A percentile compares a stretch with the other conserved stretches of the same genome.
phyloP scores from a whole-genome alignment of 2,797 vertebrate genomes.

The Chiroxiphia lanceolata region DNA sequence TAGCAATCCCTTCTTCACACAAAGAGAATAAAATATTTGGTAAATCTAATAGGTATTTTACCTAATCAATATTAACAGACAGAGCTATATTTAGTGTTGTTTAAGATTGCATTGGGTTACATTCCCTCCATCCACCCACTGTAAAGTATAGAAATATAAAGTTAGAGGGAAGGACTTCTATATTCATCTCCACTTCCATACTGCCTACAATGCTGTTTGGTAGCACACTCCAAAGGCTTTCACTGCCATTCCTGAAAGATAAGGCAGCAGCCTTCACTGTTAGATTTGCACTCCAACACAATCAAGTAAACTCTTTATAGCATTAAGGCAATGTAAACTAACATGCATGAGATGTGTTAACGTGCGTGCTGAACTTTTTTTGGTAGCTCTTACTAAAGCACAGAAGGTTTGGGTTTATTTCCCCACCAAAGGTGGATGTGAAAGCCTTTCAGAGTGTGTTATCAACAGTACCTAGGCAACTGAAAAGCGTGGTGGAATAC shows the following conservation, averaged over 20 bases:
- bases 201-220: not conserved
- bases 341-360: not conserved
- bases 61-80: not conserved
- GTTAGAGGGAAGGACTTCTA: slow-evolving; percentile 50
- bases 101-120: slow-evolving; percentile 62
- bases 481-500: slow-evolving; percentile 3
- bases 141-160: slow-evolving; percentile 43
- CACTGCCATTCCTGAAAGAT: slow-evolving; percentile 7
- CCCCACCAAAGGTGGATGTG: not conserved
- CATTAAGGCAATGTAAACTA: not conserved
- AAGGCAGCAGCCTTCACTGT: not conserved
- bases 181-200: slow-evolving; percentile 48
- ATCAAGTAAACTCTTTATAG: not conserved
- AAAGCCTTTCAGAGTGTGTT: slow-evolving; percentile 63
- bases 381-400: not conserved
- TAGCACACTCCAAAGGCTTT: slow-evolving; percentile 58
- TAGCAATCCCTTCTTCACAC: not conserved
- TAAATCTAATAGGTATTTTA: not conserved
- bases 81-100: slow-evolving; percentile 65
- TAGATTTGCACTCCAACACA: not conserved
- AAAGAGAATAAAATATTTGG: not conserved
- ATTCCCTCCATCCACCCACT: slow-evolving; percentile 35
- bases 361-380: not conserved
- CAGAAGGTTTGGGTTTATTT: not conserved
- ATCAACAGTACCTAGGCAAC: not conserved